These are phyloP conservation scores for Phocides pigmalion DNA, from an alignment of 1,140 invertebrate species.

Conservation along the genomic window DNA sequence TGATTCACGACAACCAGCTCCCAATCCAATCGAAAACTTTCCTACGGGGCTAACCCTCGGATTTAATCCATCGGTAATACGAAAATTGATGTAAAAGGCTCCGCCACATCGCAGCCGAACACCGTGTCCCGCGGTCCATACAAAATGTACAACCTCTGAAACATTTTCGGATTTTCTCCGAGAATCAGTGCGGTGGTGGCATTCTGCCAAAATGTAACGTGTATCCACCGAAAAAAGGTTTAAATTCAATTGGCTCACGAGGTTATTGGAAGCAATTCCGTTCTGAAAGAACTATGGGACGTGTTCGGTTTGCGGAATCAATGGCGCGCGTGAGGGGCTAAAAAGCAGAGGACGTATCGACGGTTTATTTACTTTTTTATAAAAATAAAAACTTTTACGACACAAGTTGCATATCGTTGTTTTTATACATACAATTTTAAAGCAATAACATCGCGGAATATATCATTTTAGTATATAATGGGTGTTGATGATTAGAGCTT, in stretches of 20 bases:
- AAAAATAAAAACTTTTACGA: constrained; percentile 38
- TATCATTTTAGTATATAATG: no score
- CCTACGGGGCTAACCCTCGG: constrained; percentile 64
- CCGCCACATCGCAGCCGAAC: constrained; percentile 49
- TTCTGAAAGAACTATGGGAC: constrained; percentile 77
- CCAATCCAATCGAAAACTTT: constrained; percentile 74
- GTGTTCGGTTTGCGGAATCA: constrained; percentile 63
- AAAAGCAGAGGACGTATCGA: constrained; percentile 54
- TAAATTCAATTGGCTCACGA: constrained; percentile 64
- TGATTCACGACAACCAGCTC: constrained; percentile 66
- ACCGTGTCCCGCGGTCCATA: constrained; percentile 58
- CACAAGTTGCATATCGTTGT: constrained; percentile 13
- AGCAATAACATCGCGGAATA: no score
- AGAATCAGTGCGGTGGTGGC: constrained; percentile 60
- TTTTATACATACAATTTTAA: neutral
- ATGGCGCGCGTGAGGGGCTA: constrained; percentile 45
- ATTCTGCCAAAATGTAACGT: constrained; percentile 63
- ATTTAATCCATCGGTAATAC: constrained; percentile 82
- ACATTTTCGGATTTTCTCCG: constrained; percentile 67
- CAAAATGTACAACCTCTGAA: constrained; percentile 61
- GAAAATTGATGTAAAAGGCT: constrained; percentile 81
- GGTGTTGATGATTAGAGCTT: no score
- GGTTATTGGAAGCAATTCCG: constrained; percentile 78
- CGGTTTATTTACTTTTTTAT: constrained; percentile 66
- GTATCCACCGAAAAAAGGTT: constrained; percentile 63